phyloP scores from a whole-genome alignment of 1,140 invertebrate species.

The Probaryconus sp. region DNA sequence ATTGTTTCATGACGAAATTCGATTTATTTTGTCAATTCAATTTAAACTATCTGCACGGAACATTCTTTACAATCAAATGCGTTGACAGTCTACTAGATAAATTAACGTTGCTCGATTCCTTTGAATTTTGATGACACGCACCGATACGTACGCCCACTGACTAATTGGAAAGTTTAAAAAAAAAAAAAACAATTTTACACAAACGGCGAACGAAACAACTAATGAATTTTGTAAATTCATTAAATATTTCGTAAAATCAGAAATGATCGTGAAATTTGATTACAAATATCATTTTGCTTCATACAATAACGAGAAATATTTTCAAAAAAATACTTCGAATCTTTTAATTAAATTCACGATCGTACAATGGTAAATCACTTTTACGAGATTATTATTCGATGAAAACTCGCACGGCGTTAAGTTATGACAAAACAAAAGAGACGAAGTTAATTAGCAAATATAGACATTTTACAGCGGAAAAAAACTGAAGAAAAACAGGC shows the following conservation, averaged over 20 bases:
- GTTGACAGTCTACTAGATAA: slow-evolving; percentile 25
- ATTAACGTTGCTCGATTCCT: slow-evolving; percentile 24
- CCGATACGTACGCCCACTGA: background rate
- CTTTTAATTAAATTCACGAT: no score
- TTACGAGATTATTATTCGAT: no score
- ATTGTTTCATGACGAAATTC: slow-evolving; percentile 46
- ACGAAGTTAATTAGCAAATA: slow-evolving; percentile 42
- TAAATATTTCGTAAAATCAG: no score
- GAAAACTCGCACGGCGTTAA: no score
- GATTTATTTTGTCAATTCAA: slow-evolving; percentile 35
- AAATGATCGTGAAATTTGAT: no score
- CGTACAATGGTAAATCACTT: no score
- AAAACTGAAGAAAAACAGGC: slow-evolving; percentile 14
- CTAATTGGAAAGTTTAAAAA: no score
- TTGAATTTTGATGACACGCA: slow-evolving; percentile 21
- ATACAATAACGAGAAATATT: no score
- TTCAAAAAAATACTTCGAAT: no score
- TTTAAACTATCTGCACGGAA: slow-evolving; percentile 31
- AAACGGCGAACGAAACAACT: no score
- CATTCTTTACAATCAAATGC: slow-evolving; percentile 29
- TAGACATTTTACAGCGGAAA: slow-evolving; percentile 36
- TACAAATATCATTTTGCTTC: no score
- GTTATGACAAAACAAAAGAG: slow-evolving; percentile 18
- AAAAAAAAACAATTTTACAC: background rate
- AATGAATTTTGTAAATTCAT: no score